Evolutionary conservation across 2,113 vertebrate species (phyloP).

Genomic region (Cheirogaleus medius): DNA sequence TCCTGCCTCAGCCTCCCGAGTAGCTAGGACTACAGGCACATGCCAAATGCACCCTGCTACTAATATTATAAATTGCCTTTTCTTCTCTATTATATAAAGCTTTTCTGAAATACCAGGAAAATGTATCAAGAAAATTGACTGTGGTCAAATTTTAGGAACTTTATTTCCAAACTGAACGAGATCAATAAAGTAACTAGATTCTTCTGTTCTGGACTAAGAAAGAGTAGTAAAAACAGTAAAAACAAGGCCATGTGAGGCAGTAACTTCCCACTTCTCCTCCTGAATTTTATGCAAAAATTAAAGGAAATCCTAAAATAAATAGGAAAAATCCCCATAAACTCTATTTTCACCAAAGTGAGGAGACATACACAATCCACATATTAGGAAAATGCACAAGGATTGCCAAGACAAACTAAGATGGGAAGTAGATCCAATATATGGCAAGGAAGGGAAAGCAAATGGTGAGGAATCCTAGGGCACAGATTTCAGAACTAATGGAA

Average conservation of each 20-base stretch:
- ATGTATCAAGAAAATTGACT: neutral
- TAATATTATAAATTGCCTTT: neutral
- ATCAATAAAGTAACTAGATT: neutral
- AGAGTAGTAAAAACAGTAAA: neutral
- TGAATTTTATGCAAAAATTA: slow-evolving; percentile 28
- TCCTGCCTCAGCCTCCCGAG: too few species aligned
- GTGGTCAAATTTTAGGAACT: neutral
- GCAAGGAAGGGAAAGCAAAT: neutral
- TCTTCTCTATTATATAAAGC: neutral
- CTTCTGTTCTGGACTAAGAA: neutral
- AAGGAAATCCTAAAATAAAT: neutral
- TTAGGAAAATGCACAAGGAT: neutral
- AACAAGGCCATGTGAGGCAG: neutral
- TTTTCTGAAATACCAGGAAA: slow-evolving; percentile 9
- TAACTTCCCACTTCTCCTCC: neutral
- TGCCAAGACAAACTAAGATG: neutral
- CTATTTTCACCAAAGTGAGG: neutral
- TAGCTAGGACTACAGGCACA: too few species aligned
- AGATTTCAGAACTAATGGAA: neutral
- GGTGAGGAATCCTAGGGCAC: neutral
- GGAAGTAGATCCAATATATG: neutral
- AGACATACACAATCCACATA: neutral
- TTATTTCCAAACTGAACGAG: neutral
- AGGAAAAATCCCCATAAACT: neutral
- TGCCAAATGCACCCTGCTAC: neutral